Percentiles rank a stretch among this genome's conserved stretches.
phyloP scores from a whole-genome alignment of 2,797 vertebrate genomes.

The Ibycter americanus region DNA sequence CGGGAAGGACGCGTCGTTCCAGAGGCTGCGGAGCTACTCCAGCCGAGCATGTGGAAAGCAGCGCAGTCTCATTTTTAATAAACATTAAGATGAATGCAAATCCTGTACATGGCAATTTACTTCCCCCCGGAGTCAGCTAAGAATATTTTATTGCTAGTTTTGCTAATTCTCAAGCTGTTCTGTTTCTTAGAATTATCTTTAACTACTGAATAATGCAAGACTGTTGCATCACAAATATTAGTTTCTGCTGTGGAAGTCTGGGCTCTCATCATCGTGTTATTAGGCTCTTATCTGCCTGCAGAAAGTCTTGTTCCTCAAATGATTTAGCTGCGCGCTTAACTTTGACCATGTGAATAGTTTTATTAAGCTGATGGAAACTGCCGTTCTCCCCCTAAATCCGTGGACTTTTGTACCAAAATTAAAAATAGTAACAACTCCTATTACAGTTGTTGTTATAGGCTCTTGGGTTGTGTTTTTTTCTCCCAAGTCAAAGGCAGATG shows the following conservation, averaged over 20 bases:
- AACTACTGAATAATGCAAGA: constrained; percentile 59
- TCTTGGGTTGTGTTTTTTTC: background rate
- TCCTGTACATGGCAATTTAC: constrained; percentile 36
- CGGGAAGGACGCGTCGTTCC: accelerated
- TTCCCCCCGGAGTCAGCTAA: constrained; percentile 37
- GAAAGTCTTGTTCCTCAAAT: constrained; percentile 28
- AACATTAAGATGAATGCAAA: constrained; percentile 49
- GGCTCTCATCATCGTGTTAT: background rate
- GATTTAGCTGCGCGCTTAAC: background rate
- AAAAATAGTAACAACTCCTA: constrained; percentile 6
- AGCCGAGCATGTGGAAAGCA: background rate
- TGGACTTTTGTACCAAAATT: background rate
- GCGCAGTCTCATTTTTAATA: background rate
- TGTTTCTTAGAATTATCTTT: constrained; percentile 58
- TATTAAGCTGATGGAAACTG: background rate
- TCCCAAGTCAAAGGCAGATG: background rate
- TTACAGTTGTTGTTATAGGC: background rate
- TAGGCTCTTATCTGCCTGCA: constrained; percentile 40
- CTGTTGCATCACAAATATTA: constrained; percentile 55
- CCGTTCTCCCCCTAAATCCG: background rate
- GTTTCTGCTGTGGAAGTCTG: constrained; percentile 47
- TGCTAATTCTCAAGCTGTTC: constrained; percentile 63
- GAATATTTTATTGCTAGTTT: constrained; percentile 63
- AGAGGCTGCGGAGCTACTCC: background rate
- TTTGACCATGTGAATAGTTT: background rate